These are phyloP conservation scores for Pelochelys cantorii DNA, from an alignment of 2,797 vertebrate species.

Conservation along the genomic window DNA sequence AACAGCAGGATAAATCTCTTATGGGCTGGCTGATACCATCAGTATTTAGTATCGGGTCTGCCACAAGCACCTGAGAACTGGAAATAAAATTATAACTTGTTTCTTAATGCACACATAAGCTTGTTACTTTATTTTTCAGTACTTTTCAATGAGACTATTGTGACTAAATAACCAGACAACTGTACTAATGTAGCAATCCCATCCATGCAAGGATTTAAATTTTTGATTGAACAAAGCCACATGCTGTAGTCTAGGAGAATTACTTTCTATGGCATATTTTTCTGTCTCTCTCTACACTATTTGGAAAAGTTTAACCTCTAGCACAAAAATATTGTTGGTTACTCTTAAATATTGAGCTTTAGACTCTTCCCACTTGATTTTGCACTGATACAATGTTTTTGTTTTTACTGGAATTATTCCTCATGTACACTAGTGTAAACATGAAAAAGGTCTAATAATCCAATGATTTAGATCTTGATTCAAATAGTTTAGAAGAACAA, in stretches of 20 bases:
- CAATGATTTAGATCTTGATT: neutral
- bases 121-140: neutral
- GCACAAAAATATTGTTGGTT: conserved; percentile 21
- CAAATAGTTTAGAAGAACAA: conserved; percentile 10
- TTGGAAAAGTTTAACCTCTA: neutral
- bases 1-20: conserved; percentile 3
- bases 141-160: neutral
- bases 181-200: neutral
- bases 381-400: neutral
- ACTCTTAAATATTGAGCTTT: neutral
- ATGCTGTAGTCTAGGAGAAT: neutral
- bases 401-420: neutral
- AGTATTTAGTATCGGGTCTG: neutral
- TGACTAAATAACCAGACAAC: neutral
- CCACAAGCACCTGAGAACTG: neutral
- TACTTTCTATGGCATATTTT: neutral
- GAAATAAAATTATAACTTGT: neutral
- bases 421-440: neutral
- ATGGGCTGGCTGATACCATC: neutral
- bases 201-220: conserved; percentile 1
- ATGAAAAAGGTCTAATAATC: neutral
- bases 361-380: neutral
- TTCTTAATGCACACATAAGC: neutral
- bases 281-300: neutral
- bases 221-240: neutral